A percentile compares a stretch with the other conserved stretches of the same genome.
phyloP scores from a whole-genome alignment of 2,888 invertebrate species.

The Leucoptera coffeella region DNA sequence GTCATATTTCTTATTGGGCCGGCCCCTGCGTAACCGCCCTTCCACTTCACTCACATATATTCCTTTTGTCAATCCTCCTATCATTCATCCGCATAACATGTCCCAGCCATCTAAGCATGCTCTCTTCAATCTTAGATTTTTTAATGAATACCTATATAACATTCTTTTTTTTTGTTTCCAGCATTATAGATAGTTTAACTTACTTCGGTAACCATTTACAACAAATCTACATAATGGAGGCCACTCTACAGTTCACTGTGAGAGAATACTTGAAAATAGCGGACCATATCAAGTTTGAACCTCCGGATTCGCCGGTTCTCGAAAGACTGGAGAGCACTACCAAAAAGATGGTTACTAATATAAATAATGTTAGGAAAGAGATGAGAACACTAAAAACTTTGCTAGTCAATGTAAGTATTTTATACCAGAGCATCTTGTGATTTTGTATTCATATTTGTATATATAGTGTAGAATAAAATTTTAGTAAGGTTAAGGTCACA shows the following conservation, averaged over 20 bases:
- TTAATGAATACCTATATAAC: background rate
- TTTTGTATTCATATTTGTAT: conserved; percentile 3
- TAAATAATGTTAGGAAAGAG: conserved; percentile 20
- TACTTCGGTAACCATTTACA: conserved; percentile 48
- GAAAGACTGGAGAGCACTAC: conserved; percentile 14
- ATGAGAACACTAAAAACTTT: conserved; percentile 18
- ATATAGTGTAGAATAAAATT: too few relatives aligned
- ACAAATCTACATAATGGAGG: conserved; percentile 52
- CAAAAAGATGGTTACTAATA: conserved; percentile 17
- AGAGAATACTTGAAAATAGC: conserved; percentile 24
- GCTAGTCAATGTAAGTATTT: conserved; percentile 20
- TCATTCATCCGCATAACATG: too few relatives aligned
- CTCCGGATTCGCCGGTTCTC: conserved; percentile 21
- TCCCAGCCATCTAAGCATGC: too few relatives aligned
- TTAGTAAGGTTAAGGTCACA: too few relatives aligned
- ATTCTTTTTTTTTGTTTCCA: conserved; percentile 16
- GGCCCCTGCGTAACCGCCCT: too few relatives aligned
- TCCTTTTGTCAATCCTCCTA: too few relatives aligned
- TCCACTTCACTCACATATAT: too few relatives aligned
- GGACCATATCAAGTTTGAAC: conserved; percentile 24
- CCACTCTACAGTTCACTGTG: conserved; percentile 47
- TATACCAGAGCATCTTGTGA: too few relatives aligned
- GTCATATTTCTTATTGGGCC: too few relatives aligned
- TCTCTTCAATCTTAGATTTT: too few relatives aligned
- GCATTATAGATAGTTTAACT: conserved; percentile 47